A percentile compares a stretch with the other conserved stretches of the same genome.
Evolutionary conservation across 2,797 vertebrate genomes (phyloP).

Genomic region (Gephyroberyx darwinii): DNA sequence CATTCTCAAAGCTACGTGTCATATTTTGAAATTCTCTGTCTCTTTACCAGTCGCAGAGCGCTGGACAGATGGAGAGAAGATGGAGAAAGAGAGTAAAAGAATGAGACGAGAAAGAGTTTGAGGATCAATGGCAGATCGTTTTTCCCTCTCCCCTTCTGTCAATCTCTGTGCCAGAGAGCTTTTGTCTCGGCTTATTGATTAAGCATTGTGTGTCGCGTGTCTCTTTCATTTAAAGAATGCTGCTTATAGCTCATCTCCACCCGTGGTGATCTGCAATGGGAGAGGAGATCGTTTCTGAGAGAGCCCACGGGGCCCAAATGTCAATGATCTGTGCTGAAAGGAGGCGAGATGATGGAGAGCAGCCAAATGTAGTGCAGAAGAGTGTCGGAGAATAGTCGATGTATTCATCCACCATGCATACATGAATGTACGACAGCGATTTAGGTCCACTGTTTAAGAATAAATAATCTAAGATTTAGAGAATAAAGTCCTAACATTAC

Average conservation of each 20-base stretch:
- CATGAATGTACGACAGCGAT: no score
- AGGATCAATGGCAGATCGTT: conserved; percentile 45
- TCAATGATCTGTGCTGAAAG: no score
- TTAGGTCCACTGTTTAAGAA: no score
- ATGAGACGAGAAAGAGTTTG: neutral
- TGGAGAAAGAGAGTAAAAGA: neutral
- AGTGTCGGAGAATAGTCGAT: no score
- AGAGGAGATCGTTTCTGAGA: neutral
- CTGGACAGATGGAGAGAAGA: neutral
- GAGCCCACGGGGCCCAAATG: no score
- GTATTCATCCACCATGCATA: no score
- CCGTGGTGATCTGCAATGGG: neutral
- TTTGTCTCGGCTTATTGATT: conserved; percentile 42
- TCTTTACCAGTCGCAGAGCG: neutral
- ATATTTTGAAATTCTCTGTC: conserved; percentile 7
- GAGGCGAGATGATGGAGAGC: neutral
- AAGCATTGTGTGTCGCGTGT: conserved; percentile 20
- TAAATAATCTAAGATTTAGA: no score
- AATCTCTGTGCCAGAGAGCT: conserved; percentile 15
- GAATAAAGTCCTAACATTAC: no score
- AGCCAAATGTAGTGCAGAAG: no score
- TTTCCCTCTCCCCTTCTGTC: conserved; percentile 24
- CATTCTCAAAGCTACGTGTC: neutral
- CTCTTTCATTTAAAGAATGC: conserved; percentile 15
- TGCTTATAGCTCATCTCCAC: conserved; percentile 3